phyloP scores from a whole-genome alignment of 2,113 vertebrate genomes.

The Megaleporinus macrocephalus region DNA sequence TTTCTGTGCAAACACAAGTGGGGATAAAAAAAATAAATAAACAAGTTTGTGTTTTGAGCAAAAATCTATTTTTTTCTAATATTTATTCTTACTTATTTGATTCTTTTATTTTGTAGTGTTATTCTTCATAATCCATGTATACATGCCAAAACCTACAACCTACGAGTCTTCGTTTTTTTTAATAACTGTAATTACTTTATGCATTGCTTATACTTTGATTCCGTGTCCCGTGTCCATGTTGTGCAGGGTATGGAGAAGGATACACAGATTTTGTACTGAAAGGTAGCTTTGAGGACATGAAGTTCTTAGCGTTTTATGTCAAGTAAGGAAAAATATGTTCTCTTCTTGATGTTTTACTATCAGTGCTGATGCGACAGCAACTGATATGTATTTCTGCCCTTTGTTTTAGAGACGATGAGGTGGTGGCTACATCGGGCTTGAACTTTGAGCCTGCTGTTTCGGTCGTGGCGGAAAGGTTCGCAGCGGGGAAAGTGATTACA shows the following conservation, averaged over 20 bases:
- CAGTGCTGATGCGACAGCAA: not conserved
- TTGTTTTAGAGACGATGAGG: constrained; percentile 73
- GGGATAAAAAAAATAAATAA: no score
- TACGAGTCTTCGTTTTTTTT: not conserved
- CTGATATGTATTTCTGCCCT: no score
- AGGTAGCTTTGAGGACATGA: constrained; percentile 76
- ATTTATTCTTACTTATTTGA: no score
- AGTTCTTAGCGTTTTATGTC: constrained; percentile 85
- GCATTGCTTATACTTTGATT: not conserved
- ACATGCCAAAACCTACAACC: not conserved
- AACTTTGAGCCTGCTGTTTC: constrained; percentile 83
- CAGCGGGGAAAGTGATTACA: constrained; percentile 76
- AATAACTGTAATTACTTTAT: not conserved
- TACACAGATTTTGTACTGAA: constrained; percentile 83
- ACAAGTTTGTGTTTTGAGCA: no score
- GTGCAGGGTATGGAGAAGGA: constrained; percentile 80
- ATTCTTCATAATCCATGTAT: not conserved
- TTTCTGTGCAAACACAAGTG: no score
- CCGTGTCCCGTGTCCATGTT: not conserved
- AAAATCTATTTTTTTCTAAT: no score
- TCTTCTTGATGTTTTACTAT: not conserved
- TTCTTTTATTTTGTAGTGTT: no score
- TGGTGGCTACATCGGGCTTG: constrained; percentile 82
- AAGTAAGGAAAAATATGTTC: constrained; percentile 73
- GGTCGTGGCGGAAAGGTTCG: constrained; percentile 79